Conservation (phyloP, 2,888 invertebrate species). For the Pseudococcus longispinus region DNA sequence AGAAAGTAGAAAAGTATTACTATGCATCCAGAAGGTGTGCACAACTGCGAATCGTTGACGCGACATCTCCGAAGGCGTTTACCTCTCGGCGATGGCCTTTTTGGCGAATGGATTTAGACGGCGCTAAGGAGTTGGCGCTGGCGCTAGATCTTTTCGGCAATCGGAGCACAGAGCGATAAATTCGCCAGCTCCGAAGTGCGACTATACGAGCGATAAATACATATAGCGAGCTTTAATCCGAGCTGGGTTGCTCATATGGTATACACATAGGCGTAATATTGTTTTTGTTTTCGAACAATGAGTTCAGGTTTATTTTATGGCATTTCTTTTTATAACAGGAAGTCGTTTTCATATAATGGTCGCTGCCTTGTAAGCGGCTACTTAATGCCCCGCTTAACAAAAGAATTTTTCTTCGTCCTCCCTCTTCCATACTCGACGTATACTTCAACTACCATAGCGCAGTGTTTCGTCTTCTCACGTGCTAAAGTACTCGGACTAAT, state of each 20-base stretch:
- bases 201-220: background rate
- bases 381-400: conserved; percentile 21
- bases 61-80: background rate
- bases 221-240: background rate
- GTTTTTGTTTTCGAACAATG: conserved; percentile 54
- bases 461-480: background rate
- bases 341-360: conserved; percentile 49
- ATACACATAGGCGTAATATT: conserved; percentile 34
- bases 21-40: background rate
- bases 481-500: too few relatives aligned
- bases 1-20: background rate
- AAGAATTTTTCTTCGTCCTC: conserved; percentile 20
- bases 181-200: background rate
- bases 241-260: background rate
- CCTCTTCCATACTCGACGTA: background rate
- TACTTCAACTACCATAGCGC: background rate
- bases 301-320: conserved; percentile 45
- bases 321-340: conserved; percentile 53
- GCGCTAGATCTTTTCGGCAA: background rate
- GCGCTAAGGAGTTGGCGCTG: background rate
- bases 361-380: conserved; percentile 30
- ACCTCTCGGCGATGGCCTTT: background rate
- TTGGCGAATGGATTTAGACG: background rate
- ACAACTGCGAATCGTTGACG: background rate
- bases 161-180: background rate